Percentiles rank a stretch among this genome's conserved stretches.
Conservation (phyloP, 1,140 invertebrate species). For the Fopius arisanus region DNA sequence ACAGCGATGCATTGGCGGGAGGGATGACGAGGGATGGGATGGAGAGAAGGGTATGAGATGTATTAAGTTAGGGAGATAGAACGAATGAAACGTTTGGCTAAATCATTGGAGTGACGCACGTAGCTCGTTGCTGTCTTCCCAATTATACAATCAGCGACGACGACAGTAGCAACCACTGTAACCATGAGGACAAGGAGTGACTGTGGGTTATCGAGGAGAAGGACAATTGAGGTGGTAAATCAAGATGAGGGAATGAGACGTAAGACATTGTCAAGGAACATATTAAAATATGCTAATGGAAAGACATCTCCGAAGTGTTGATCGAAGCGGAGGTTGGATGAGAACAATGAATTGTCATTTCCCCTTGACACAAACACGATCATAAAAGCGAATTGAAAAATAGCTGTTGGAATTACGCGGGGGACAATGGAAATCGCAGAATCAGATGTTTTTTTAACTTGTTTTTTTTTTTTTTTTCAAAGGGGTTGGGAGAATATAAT, state of each 20-base stretch:
- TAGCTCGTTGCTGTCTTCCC: constrained; percentile 62
- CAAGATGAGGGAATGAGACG: neutral
- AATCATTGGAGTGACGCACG: constrained; percentile 65
- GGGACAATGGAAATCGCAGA: neutral
- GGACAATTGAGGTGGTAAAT: neutral
- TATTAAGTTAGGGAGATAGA: constrained; percentile 45
- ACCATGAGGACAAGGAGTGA: constrained; percentile 26
- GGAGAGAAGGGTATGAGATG: too few relatives aligned
- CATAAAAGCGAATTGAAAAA: constrained; percentile 1
- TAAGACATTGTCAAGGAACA: neutral
- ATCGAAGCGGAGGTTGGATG: neutral
- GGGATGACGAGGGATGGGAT: constrained; percentile 30
- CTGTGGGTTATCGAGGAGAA: neutral
- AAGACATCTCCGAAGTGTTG: constrained; percentile 8
- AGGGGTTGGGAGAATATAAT: neutral
- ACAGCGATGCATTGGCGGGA: constrained; percentile 48
- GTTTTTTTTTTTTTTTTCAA: neutral
- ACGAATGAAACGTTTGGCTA: constrained; percentile 37
- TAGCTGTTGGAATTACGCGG: neutral
- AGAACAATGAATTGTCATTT: constrained; percentile 9
- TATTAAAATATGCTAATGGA: constrained; percentile 7
- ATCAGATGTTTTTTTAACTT: neutral
- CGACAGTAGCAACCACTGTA: constrained; percentile 35
- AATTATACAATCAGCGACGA: constrained; percentile 64
- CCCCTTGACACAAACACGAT: neutral